phyloP scores from a whole-genome alignment of 1,140 invertebrate genomes.

The Eurosta solidaginis region DNA sequence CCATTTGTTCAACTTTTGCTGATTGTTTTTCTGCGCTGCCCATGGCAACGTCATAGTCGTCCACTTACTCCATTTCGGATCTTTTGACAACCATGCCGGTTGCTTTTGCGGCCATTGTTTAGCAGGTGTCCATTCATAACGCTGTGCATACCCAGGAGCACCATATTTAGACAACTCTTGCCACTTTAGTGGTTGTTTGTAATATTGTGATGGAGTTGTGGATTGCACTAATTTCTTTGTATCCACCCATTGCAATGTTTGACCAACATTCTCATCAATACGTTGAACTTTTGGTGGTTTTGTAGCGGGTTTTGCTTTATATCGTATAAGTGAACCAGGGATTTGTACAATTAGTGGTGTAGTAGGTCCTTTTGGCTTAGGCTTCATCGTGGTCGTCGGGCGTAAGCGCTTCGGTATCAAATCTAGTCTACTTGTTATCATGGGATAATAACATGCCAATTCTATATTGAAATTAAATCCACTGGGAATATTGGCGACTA shows the following conservation, averaged over 20 bases:
- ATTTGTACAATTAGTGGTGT: slow-evolving; percentile 42
- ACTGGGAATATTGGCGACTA: slow-evolving; percentile 44
- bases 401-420: slow-evolving; percentile 47
- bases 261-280: slow-evolving; percentile 38
- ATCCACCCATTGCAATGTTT: slow-evolving; percentile 32
- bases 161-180: slow-evolving; percentile 29
- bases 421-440: slow-evolving; percentile 43
- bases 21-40: not conserved
- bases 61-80: not conserved
- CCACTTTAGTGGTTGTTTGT: not conserved
- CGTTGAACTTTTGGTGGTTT: slow-evolving; percentile 45
- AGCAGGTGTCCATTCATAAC: slow-evolving; percentile 32
- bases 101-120: slow-evolving; percentile 15
- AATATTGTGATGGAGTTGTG: not conserved
- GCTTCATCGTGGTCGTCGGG: slow-evolving; percentile 42
- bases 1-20: not conserved
- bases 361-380: slow-evolving; percentile 35
- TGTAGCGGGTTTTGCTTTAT: slow-evolving; percentile 46
- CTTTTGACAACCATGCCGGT: not conserved
- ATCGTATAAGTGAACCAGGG: slow-evolving; percentile 49
- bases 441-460: slow-evolving; percentile 48
- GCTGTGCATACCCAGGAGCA: slow-evolving; percentile 13
- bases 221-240: not conserved
- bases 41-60: not conserved
- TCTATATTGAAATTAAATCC: slow-evolving; percentile 48